Percentiles rank a stretch among this genome's conserved stretches.
phyloP scores from a whole-genome alignment of 2,888 invertebrate genomes.

The Drosophila kanekoi region DNA sequence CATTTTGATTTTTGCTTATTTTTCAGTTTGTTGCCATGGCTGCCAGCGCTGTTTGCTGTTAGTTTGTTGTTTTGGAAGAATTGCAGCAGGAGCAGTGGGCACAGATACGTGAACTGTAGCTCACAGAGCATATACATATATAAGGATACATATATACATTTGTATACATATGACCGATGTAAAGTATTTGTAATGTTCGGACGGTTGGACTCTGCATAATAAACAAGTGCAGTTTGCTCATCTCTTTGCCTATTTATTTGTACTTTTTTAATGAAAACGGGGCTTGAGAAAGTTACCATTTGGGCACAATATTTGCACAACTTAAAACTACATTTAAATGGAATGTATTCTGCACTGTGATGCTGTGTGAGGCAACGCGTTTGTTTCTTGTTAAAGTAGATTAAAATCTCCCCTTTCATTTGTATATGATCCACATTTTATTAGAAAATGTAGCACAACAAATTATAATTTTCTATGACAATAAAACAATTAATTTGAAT shows the following conservation, averaged over 20 bases:
- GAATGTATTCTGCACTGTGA: too few relatives aligned
- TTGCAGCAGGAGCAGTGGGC: slow-evolving; percentile 38
- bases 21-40: slow-evolving; percentile 76
- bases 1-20: slow-evolving; percentile 77
- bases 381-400: too few relatives aligned
- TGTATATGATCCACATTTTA: background rate
- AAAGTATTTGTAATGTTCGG: slow-evolving; percentile 36
- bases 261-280: background rate
- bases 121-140: slow-evolving; percentile 7
- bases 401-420: background rate
- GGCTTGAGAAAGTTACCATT: slow-evolving; percentile 16
- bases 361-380: too few relatives aligned
- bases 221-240: slow-evolving; percentile 31
- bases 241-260: background rate
- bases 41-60: slow-evolving; percentile 70
- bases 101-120: slow-evolving; percentile 1
- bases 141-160: background rate
- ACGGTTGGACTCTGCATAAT: slow-evolving; percentile 17
- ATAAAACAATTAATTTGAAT: too few relatives aligned
- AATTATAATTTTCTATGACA: too few relatives aligned
- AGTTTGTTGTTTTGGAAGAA: slow-evolving; percentile 67
- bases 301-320: background rate
- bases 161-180: slow-evolving; percentile 26
- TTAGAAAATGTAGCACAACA: too few relatives aligned
- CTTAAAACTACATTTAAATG: slow-evolving; percentile 19